Percentiles rank a stretch among this genome's conserved stretches.
Conservation (phyloP, 1,140 invertebrate genomes). For the Magallana ariakensis region DNA sequence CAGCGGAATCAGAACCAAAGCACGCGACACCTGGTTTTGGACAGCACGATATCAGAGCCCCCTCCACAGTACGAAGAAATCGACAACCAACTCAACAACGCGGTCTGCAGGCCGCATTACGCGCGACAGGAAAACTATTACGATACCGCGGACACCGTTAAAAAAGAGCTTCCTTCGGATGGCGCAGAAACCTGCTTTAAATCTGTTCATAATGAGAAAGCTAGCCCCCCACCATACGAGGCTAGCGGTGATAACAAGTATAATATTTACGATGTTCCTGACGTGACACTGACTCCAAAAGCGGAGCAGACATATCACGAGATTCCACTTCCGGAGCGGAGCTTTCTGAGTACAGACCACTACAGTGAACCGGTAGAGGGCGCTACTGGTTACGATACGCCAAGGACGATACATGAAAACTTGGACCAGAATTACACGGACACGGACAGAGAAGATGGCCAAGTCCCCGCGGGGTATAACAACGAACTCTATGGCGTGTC, state of each 20-base stretch:
- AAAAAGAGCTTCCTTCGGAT: not conserved
- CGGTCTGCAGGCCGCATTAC: not conserved
- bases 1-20: not conserved
- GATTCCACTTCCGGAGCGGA: not conserved
- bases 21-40: not conserved
- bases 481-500: not conserved
- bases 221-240: not conserved
- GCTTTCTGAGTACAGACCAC: not conserved
- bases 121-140: not conserved
- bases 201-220: not conserved
- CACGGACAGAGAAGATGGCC: not conserved
- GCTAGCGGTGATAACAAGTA: not conserved
- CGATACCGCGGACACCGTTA: not conserved
- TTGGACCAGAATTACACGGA: not conserved
- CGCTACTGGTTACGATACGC: conserved; percentile 1
- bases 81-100: conserved; percentile 4
- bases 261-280: not conserved
- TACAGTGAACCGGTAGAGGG: not conserved
- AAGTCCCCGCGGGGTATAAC: not conserved
- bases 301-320: conserved; percentile 7
- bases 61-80: not conserved
- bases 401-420: not conserved
- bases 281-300: not conserved
- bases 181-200: not conserved
- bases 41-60: not conserved